A percentile compares a stretch with the other conserved stretches of the same genome.
Evolutionary conservation across 2,113 vertebrate species (phyloP).

Genomic region (Ptilorrhoa leucosticta): DNA sequence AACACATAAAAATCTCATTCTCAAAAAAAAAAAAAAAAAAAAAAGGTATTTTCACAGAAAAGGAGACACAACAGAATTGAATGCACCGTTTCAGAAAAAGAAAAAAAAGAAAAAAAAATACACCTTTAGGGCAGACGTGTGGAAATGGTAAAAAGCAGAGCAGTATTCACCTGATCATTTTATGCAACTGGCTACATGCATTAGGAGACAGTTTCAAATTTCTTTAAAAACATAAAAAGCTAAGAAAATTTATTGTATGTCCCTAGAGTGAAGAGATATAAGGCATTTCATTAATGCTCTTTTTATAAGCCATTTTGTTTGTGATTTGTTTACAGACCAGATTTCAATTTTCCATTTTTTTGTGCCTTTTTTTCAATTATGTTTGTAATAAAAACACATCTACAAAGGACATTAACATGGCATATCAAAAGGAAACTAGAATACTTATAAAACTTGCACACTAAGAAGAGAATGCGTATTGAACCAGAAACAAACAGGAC

Average conservation of each 20-base stretch:
- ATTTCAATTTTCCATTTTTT: not conserved
- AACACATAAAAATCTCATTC: not conserved
- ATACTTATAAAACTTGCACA: not conserved
- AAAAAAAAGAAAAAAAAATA: not conserved
- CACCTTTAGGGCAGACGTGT: not conserved
- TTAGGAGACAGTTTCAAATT: not conserved
- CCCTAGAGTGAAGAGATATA: not conserved
- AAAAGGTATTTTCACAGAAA: not conserved
- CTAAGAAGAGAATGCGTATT: not conserved
- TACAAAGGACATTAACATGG: not conserved
- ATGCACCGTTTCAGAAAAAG: not conserved
- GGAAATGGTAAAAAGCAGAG: not conserved
- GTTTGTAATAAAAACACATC: not conserved
- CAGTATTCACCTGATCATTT: not conserved
- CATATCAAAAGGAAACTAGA: not conserved
- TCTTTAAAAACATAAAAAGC: not conserved
- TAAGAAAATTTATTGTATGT: not conserved
- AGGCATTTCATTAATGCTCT: not conserved
- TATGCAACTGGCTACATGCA: not conserved
- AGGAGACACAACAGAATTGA: not conserved
- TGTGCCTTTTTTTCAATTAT: not conserved
- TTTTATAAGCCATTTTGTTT: not conserved
- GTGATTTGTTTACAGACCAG: not conserved
- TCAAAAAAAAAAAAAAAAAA: not conserved
- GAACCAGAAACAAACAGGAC: not conserved